A percentile compares a stretch with the other conserved stretches of the same genome.
These are phyloP conservation scores for Psittacula derbiana DNA, from an alignment of 2,797 vertebrate species.

Conservation along the genomic window DNA sequence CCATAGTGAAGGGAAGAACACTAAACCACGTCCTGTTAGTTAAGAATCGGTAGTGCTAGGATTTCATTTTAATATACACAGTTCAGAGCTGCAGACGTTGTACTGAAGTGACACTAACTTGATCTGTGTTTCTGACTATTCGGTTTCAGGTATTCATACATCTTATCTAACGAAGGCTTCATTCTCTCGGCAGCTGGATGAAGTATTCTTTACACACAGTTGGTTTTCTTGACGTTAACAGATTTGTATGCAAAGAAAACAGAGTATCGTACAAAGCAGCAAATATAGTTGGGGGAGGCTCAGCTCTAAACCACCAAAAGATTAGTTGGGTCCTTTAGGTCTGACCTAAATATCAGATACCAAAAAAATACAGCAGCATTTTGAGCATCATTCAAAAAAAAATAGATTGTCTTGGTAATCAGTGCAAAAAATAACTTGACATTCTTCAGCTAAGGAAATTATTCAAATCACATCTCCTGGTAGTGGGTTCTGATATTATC, in stretches of 20 bases:
- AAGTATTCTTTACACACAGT: background rate
- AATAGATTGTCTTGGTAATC: background rate
- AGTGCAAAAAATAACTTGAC: background rate
- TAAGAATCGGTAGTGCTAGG: background rate
- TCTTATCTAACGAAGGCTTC: slow-evolving; percentile 43
- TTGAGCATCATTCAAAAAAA: background rate
- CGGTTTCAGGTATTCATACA: slow-evolving; percentile 30
- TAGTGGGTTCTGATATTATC: slow-evolving; percentile 16
- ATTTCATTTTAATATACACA: slow-evolving; percentile 20
- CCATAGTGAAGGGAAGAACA: slow-evolving; percentile 10
- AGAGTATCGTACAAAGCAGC: background rate
- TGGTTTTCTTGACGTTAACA: slow-evolving; percentile 29
- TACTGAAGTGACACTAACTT: slow-evolving; percentile 18
- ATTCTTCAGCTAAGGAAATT: slow-evolving; percentile 18
- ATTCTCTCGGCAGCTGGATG: background rate
- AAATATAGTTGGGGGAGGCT: background rate
- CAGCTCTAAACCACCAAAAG: background rate
- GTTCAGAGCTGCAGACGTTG: background rate
- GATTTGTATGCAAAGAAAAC: slow-evolving; percentile 31
- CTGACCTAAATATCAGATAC: background rate
- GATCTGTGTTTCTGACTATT: slow-evolving; percentile 26
- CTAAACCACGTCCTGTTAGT: background rate
- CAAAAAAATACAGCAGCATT: background rate
- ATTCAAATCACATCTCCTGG: background rate
- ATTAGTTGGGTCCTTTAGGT: background rate